Conservation (phyloP, 2,113 vertebrate species). For the Gobio gobio region DNA sequence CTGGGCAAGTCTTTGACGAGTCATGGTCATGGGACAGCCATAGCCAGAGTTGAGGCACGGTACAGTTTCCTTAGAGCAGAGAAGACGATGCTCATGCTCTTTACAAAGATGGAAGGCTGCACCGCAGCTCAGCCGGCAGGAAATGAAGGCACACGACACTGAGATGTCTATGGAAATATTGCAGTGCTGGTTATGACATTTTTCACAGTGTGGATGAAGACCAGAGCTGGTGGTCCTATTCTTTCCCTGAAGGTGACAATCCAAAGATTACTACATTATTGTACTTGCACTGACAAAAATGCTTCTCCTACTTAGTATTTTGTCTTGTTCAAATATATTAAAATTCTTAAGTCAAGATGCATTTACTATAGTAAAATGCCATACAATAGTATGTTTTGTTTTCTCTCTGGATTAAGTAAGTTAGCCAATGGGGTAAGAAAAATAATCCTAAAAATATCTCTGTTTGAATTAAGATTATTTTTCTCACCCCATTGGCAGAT, state of each 20-base stretch:
- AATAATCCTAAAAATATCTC: too few species aligned
- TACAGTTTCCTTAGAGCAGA: slow-evolving; percentile 89
- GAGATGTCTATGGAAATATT: slow-evolving; percentile 69
- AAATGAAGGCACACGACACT: slow-evolving; percentile 81
- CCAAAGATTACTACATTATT: neutral
- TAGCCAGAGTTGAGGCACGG: slow-evolving; percentile 86
- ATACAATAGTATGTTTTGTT: too few species aligned
- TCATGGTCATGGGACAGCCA: slow-evolving; percentile 89
- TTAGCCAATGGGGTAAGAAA: too few species aligned
- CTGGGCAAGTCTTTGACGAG: slow-evolving; percentile 81
- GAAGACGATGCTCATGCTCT: slow-evolving; percentile 84
- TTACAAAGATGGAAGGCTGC: slow-evolving; percentile 89
- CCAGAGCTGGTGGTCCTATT: slow-evolving; percentile 58
- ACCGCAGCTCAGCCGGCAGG: slow-evolving; percentile 82
- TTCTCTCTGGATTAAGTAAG: too few species aligned
- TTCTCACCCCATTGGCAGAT: too few species aligned
- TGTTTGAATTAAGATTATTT: too few species aligned
- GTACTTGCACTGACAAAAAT: neutral
- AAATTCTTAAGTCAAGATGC: too few species aligned
- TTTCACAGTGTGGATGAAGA: slow-evolving; percentile 86
- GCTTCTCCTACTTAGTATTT: too few species aligned
- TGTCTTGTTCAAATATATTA: too few species aligned
- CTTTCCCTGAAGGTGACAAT: slow-evolving; percentile 26
- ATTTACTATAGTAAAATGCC: too few species aligned
- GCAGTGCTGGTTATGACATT: slow-evolving; percentile 83